A percentile compares a stretch with the other conserved stretches of the same genome.
phyloP scores from a whole-genome alignment of 2,888 invertebrate genomes.

The Ormyrus thymus region DNA sequence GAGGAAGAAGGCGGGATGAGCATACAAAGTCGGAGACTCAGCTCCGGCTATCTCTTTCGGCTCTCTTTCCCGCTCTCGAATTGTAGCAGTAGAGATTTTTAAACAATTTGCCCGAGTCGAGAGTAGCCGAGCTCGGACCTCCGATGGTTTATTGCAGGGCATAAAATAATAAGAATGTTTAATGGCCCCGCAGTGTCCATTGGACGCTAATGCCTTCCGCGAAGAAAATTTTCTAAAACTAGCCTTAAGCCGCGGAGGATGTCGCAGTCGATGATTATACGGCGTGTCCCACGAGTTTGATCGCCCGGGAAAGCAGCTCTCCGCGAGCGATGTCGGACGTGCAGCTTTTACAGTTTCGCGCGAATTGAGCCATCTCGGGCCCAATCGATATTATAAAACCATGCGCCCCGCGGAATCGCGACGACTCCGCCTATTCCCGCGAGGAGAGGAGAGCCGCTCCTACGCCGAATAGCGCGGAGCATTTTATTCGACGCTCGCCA shows the following conservation, averaged over 20 bases:
- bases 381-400: slow-evolving; percentile 33
- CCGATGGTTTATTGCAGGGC: no score
- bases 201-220: no score
- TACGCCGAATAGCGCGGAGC: not conserved
- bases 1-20: slow-evolving; percentile 18
- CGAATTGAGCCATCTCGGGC: slow-evolving; percentile 45
- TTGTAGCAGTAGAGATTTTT: no score
- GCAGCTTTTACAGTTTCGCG: slow-evolving; percentile 33
- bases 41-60: slow-evolving; percentile 22
- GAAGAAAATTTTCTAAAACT: no score
- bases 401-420: slow-evolving; percentile 21
- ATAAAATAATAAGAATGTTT: not conserved
- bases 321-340: not conserved
- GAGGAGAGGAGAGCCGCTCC: not conserved
- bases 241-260: no score
- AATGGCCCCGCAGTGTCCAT: no score
- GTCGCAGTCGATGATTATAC: not conserved
- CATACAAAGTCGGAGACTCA: slow-evolving; percentile 17
- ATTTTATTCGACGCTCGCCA: not conserved
- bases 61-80: not conserved
- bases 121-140: no score
- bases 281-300: slow-evolving; percentile 3
- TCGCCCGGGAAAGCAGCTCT: not conserved
- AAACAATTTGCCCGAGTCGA: no score
- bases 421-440: slow-evolving; percentile 1